Conservation (phyloP, 2,797 vertebrate genomes). For the Merluccius polli region DNA sequence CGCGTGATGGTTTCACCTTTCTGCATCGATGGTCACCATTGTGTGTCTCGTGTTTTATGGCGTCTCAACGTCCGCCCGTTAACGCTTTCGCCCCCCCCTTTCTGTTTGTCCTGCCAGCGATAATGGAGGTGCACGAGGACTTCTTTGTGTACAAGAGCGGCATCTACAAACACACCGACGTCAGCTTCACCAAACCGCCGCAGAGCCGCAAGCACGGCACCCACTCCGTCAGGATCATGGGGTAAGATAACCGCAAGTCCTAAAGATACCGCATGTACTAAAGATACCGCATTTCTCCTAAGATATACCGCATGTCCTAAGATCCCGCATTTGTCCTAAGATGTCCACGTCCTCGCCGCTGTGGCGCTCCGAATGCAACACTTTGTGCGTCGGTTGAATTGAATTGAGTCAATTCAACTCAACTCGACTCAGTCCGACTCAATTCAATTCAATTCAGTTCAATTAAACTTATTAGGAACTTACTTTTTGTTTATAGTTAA, state of each 20-base stretch:
- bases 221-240: conserved; percentile 91
- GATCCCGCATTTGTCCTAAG: no score
- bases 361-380: no score
- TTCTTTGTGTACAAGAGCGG: conserved; percentile 92
- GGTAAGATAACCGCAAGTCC: conserved; percentile 70
- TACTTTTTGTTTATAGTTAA: no score
- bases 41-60: not conserved
- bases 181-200: conserved; percentile 76
- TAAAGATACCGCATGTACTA: not conserved
- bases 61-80: not conserved
- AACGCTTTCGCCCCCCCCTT: not conserved
- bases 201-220: conserved; percentile 85
- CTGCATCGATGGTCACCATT: conserved; percentile 1
- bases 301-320: no score
- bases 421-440: no score
- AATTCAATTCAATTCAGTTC: no score
- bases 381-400: no score
- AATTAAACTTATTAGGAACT: no score
- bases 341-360: no score
- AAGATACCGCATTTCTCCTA: no score
- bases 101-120: conserved; percentile 70
- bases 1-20: conserved; percentile 7
- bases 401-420: no score
- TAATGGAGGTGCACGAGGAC: conserved; percentile 97
- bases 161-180: conserved; percentile 86